A percentile compares a stretch with the other conserved stretches of the same genome.
Conservation (phyloP, 2,797 vertebrate genomes). For the Sebastes minor region DNA sequence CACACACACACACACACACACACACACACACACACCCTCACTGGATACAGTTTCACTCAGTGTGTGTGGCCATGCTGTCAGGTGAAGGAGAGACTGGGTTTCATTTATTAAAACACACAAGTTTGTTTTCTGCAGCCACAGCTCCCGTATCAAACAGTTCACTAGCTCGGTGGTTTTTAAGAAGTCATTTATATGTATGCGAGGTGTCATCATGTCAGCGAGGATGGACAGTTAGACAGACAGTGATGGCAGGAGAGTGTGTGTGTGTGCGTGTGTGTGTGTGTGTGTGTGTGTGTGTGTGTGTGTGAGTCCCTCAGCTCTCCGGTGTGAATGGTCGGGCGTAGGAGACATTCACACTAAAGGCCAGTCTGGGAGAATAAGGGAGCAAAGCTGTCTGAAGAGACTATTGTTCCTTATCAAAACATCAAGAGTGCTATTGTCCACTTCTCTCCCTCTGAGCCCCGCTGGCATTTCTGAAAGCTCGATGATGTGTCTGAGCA, state of each 20-base stretch:
- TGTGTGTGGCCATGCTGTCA: not conserved
- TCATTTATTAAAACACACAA: constrained; percentile 5
- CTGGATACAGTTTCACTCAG: constrained; percentile 58
- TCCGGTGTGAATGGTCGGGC: constrained; percentile 60
- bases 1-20: constrained; percentile 36
- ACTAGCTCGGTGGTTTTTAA: constrained; percentile 13
- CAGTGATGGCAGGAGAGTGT: constrained; percentile 35
- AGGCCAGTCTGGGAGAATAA: constrained; percentile 76
- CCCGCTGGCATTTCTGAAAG: constrained; percentile 80
- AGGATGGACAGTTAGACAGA: constrained; percentile 67
- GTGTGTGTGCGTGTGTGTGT: not conserved
- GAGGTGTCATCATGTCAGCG: constrained; percentile 66
- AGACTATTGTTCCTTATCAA: constrained; percentile 82
- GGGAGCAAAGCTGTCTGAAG: constrained; percentile 77
- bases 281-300: not conserved
- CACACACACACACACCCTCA: constrained; percentile 39
- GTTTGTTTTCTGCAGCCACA: not conserved
- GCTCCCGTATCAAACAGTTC: constrained; percentile 1
- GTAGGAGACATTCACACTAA: constrained; percentile 77
- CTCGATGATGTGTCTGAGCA: constrained; percentile 57
- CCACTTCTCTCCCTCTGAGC: constrained; percentile 68
- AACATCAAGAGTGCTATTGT: constrained; percentile 81
- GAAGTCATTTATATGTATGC: constrained; percentile 47
- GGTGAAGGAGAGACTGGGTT: not conserved
- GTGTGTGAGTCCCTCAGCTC: constrained; percentile 48